Percentiles rank a stretch among this genome's conserved stretches.
Conservation (phyloP, 2,888 invertebrate species). For the Gnatocerus cornutus region DNA sequence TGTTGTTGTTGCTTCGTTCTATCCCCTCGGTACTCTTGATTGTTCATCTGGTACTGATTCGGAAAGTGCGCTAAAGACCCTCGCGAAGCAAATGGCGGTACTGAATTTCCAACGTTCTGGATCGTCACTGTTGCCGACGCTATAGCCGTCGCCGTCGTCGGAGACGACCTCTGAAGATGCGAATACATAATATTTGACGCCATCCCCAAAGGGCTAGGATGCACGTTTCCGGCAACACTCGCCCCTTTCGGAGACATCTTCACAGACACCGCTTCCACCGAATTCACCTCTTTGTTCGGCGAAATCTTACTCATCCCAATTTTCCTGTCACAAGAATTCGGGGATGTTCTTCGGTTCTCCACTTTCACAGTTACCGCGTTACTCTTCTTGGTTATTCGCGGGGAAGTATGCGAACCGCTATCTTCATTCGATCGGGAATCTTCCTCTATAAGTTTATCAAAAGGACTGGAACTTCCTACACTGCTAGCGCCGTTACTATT, state of each 20-base stretch:
- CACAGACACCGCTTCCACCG: constrained; percentile 72
- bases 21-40: constrained; percentile 66
- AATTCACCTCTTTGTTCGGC: constrained; percentile 73
- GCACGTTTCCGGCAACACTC: constrained; percentile 73
- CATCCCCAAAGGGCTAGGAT: constrained; percentile 77
- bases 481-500: constrained; percentile 78
- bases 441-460: constrained; percentile 83
- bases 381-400: constrained; percentile 73
- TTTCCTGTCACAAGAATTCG: constrained; percentile 72
- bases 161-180: constrained; percentile 78
- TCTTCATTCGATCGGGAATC: constrained; percentile 84
- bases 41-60: constrained; percentile 68
- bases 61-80: constrained; percentile 69
- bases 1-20: constrained; percentile 65
- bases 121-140: constrained; percentile 73
- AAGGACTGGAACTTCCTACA: constrained; percentile 70
- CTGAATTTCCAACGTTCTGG: constrained; percentile 76
- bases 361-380: constrained; percentile 71
- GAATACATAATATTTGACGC: constrained; percentile 73
- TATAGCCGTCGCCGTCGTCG: constrained; percentile 79
- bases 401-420: constrained; percentile 74
- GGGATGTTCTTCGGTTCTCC: constrained; percentile 74
- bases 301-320: constrained; percentile 74
- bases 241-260: constrained; percentile 79
- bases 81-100: constrained; percentile 76